Percentiles rank a stretch among this genome's conserved stretches.
These are phyloP conservation scores for Drosophila ogumai DNA, from an alignment of 1,140 invertebrate species.

Conservation along the genomic window DNA sequence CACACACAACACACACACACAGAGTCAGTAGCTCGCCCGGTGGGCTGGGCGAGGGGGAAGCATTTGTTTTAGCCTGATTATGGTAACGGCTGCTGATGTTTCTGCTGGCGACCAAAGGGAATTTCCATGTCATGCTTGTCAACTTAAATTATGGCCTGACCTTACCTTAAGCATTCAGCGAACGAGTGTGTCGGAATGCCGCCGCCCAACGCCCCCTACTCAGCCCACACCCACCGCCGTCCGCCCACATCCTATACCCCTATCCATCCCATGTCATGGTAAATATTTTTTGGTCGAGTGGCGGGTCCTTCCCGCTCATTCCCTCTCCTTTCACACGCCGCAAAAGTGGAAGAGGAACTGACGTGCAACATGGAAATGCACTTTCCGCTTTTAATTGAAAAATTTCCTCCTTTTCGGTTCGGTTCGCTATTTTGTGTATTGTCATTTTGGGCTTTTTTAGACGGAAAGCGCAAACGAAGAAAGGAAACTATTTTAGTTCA, in stretches of 20 bases:
- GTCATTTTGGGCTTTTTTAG: conserved; percentile 66
- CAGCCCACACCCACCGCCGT: background rate
- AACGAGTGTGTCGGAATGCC: conserved; percentile 18
- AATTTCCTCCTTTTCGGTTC: conserved; percentile 57
- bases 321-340: background rate
- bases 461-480: background rate
- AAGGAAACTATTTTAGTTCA: conserved; percentile 50
- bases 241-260: conserved; percentile 11
- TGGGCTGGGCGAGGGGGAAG: conserved; percentile 13
- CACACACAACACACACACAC: conserved; percentile 22
- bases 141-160: conserved; percentile 81
- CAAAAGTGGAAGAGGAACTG: conserved; percentile 58
- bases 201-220: conserved; percentile 6
- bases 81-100: conserved; percentile 41
- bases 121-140: conserved; percentile 79
- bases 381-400: conserved; percentile 83
- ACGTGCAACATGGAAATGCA: conserved; percentile 83
- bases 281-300: conserved; percentile 62
- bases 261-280: conserved; percentile 14
- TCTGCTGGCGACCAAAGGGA: conserved; percentile 65
- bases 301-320: conserved; percentile 10
- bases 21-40: background rate
- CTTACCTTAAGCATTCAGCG: conserved; percentile 64
- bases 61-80: conserved; percentile 82
- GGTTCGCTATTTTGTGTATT: conserved; percentile 56